Conservation (phyloP, 2,888 invertebrate species). For the Hirtodrosophila confusa region DNA sequence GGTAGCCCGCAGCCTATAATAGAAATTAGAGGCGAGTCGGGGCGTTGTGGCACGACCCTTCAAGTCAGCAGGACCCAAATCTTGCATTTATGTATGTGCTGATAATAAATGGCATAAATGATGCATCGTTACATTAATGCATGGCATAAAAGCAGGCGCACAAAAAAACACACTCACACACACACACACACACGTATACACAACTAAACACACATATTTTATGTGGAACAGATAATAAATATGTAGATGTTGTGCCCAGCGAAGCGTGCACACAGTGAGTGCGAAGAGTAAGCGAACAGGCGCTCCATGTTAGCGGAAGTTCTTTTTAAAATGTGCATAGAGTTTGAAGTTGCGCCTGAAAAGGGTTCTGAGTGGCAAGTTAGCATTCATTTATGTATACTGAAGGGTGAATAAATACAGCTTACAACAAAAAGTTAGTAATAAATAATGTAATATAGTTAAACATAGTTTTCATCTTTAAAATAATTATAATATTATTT, state of each 20-base stretch:
- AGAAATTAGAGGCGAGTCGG: constrained; percentile 47
- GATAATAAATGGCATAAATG: constrained; percentile 80
- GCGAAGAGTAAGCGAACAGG: constrained; percentile 24
- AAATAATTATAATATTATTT: too few species aligned
- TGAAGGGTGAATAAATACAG: constrained; percentile 17
- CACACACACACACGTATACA: constrained; percentile 5
- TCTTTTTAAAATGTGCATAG: constrained; percentile 4
- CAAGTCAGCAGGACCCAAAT: constrained; percentile 61
- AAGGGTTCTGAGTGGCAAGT: constrained; percentile 11
- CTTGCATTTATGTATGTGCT: constrained; percentile 73
- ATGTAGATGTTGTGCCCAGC: constrained; percentile 50
- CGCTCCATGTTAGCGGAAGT: constrained; percentile 26
- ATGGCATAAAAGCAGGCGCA: constrained; percentile 59
- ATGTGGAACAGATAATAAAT: constrained; percentile 62
- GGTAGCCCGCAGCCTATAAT: constrained; percentile 27
- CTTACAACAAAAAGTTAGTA: constrained; percentile 9
- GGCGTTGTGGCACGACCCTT: constrained; percentile 24
- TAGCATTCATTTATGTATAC: constrained; percentile 18
- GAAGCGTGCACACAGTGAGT: constrained; percentile 55
- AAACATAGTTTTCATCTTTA: too few species aligned
- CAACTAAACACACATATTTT: constrained; percentile 11
- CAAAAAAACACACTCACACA: constrained; percentile 16
- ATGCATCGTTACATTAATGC: constrained; percentile 79
- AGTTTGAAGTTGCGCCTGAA: background rate
- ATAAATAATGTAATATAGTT: constrained; percentile 19